These are phyloP conservation scores for Drosophila conformis DNA, from an alignment of 2,888 invertebrate species.

Conservation along the genomic window DNA sequence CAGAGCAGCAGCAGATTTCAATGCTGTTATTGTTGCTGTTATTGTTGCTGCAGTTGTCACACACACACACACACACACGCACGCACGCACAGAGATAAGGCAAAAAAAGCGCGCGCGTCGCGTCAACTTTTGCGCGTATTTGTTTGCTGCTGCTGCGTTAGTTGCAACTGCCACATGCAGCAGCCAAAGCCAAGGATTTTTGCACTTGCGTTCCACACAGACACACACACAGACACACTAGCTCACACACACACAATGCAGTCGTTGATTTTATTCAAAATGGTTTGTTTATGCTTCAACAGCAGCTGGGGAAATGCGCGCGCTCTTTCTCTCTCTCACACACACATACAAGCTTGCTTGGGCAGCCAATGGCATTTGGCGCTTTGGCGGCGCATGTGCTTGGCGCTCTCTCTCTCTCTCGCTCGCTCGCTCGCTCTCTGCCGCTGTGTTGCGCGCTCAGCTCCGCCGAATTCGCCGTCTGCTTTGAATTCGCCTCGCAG, in stretches of 20 bases:
- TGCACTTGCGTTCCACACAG: constrained; percentile 71
- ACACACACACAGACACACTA: not conserved
- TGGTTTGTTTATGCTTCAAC: constrained; percentile 76
- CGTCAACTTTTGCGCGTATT: constrained; percentile 49
- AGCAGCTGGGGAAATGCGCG: constrained; percentile 63
- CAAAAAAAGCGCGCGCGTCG: constrained; percentile 54
- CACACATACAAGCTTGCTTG: constrained; percentile 23
- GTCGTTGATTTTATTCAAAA: constrained; percentile 78
- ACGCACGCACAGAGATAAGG: constrained; percentile 26
- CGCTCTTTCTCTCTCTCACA: constrained; percentile 36
- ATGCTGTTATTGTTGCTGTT: constrained; percentile 1
- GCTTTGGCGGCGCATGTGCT: constrained; percentile 74
- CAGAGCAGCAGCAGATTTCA: constrained; percentile 44
- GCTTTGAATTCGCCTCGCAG: constrained; percentile 43
- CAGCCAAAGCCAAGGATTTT: constrained; percentile 50
- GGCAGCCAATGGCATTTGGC: constrained; percentile 66
- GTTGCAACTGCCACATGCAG: constrained; percentile 69
- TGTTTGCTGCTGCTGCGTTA: constrained; percentile 48
- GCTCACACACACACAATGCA: constrained; percentile 13
- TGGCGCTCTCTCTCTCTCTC: constrained; percentile 37
- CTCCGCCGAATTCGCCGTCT: constrained; percentile 45
- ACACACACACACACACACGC: constrained; percentile 14
- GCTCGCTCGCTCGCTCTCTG: constrained; percentile 7
- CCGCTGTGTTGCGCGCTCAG: not conserved
- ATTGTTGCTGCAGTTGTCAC: constrained; percentile 41